Evolutionary conservation across 2,888 invertebrate genomes (phyloP).

Genomic region (Drosophila ustulata): DNA sequence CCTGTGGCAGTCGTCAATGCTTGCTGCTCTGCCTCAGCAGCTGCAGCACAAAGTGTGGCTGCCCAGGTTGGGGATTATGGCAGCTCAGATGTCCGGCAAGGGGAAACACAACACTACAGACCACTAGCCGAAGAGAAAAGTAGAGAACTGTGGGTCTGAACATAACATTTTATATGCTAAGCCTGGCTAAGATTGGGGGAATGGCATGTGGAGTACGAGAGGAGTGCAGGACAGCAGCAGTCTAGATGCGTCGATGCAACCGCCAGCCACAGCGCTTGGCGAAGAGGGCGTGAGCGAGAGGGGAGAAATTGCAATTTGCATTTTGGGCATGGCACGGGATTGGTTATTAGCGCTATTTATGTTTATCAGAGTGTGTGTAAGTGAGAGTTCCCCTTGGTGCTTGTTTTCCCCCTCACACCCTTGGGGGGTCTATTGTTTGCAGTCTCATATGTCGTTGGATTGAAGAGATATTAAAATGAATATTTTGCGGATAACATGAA

Average conservation of each 20-base stretch:
- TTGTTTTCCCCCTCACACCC: not conserved
- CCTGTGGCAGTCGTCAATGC: not conserved
- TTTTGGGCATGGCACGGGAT: conserved; percentile 83
- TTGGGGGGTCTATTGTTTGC: conserved; percentile 2
- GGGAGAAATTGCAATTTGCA: conserved; percentile 84
- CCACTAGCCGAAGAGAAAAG: not conserved
- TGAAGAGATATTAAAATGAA: conserved; percentile 84
- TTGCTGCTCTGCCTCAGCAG: not conserved
- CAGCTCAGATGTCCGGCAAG: conserved; percentile 1
- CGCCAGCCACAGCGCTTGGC: conserved; percentile 55
- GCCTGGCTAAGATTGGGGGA: conserved; percentile 17
- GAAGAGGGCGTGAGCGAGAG: conserved; percentile 13
- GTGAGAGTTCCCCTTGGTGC: conserved; percentile 8
- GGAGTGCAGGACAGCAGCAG: not conserved
- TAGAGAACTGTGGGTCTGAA: conserved; percentile 11
- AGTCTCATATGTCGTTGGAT: conserved; percentile 58
- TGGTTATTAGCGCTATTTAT: conserved; percentile 85
- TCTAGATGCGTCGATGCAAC: conserved; percentile 36
- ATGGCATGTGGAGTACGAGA: not conserved
- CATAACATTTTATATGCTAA: conserved; percentile 75
- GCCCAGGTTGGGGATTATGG: conserved; percentile 51
- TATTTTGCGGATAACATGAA: conserved; percentile 83
- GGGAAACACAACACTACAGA: not conserved
- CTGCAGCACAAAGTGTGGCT: conserved; percentile 24
- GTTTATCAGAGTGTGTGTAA: conserved; percentile 70